phyloP scores from a whole-genome alignment of 2,797 vertebrate genomes.

The Arremon aurantiirostris region DNA sequence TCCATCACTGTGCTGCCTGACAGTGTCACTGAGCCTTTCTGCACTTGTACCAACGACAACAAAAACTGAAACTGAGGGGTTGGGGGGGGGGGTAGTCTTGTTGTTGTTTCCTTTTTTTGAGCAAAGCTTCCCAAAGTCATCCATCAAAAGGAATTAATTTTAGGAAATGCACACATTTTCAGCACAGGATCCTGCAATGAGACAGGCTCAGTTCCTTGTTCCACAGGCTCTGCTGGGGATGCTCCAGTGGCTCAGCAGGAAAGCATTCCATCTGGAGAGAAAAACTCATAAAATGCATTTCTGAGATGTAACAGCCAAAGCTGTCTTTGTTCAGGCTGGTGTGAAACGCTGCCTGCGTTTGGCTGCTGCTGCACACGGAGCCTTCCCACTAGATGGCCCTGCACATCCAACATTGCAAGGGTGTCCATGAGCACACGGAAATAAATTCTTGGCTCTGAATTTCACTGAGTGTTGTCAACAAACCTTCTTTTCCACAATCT shows the following conservation, averaged over 20 bases:
- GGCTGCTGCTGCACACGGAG: neutral
- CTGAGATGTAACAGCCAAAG: neutral
- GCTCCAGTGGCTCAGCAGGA: neutral
- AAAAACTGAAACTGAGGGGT: neutral
- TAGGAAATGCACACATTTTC: neutral
- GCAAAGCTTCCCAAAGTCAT: neutral
- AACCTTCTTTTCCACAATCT: neutral
- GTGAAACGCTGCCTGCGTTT: neutral
- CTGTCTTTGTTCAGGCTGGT: neutral
- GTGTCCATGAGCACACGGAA: neutral
- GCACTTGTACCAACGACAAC: neutral
- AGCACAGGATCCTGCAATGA: neutral
- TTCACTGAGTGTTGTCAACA: neutral
- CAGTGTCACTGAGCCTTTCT: neutral
- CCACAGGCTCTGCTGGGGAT: neutral
- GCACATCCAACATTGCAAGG: neutral
- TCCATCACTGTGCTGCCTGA: neutral
- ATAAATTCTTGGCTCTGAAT: neutral
- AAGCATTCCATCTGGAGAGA: neutral
- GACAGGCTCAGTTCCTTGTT: neutral
- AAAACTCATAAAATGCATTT: neutral
- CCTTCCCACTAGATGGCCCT: conserved; percentile 56
- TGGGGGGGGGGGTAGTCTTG: rapidly evolving
- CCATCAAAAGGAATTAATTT: neutral
- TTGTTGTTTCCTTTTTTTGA: neutral